phyloP scores from a whole-genome alignment of 2,888 invertebrate species.

The Brenthis daphne region DNA sequence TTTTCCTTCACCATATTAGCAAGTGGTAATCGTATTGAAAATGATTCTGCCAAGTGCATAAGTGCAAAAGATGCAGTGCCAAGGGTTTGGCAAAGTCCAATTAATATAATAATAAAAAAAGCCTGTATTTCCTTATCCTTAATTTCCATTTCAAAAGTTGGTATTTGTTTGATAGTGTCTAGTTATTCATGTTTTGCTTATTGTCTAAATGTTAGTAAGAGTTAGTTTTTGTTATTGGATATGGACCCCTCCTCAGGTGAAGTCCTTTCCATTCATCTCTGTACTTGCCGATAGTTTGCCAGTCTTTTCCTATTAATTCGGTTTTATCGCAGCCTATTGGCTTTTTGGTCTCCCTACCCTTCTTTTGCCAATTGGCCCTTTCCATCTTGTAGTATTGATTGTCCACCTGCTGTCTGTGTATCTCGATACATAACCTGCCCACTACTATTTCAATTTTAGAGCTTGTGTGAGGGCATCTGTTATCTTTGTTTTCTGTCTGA shows the following conservation, averaged over 20 bases:
- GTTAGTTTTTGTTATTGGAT: too few relatives aligned
- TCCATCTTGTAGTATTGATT: not conserved
- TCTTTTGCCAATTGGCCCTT: not conserved
- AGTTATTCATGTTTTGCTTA: too few relatives aligned
- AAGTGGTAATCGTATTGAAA: too few relatives aligned
- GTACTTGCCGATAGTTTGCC: not conserved
- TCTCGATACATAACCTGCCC: not conserved
- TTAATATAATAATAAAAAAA: too few relatives aligned
- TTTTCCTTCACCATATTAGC: too few relatives aligned
- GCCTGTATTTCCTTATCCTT: too few relatives aligned
- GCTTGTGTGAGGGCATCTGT: slow-evolving; percentile 1
- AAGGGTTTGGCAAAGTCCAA: too few relatives aligned
- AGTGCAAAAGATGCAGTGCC: too few relatives aligned
- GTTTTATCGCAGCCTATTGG: not conserved
- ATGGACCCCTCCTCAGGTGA: not conserved
- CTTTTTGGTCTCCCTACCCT: not conserved
- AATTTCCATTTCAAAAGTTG: too few relatives aligned
- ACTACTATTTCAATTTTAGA: slow-evolving; percentile 4
- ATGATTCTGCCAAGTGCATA: too few relatives aligned
- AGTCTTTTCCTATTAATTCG: not conserved
- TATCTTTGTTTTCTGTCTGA: not conserved
- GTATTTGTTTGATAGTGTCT: too few relatives aligned
- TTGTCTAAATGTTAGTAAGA: too few relatives aligned
- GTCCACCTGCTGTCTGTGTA: not conserved
- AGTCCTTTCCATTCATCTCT: not conserved